Evolutionary conservation across 2,797 vertebrate genomes (phyloP).

Genomic region (Protosalanx chinensis): DNA sequence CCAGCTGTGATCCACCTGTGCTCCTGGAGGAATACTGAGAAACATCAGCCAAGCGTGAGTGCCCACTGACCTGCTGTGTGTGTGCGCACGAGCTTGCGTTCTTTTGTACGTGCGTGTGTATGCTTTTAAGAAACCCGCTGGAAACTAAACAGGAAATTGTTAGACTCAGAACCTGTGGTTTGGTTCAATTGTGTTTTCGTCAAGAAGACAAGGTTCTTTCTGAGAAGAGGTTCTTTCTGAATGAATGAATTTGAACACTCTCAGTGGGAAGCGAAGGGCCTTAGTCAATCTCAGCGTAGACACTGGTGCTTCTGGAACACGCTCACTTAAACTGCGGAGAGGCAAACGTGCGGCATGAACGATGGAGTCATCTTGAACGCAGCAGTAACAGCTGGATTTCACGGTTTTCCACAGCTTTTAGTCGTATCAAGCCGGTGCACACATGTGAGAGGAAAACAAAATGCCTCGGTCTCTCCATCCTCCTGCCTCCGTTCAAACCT

Average conservation of each 20-base stretch:
- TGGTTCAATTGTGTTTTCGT: conserved; percentile 5
- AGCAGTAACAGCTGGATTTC: neutral
- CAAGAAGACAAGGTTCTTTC: conserved; percentile 8
- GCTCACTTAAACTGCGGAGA: conserved; percentile 15
- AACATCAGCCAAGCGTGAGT: no score
- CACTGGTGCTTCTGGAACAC: conserved; percentile 28
- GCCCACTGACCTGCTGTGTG: neutral
- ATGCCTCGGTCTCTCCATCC: neutral
- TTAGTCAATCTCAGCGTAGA: conserved; percentile 4
- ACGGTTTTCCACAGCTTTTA: conserved; percentile 9
- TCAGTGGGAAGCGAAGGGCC: conserved; percentile 29
- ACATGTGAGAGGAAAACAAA: conserved; percentile 6
- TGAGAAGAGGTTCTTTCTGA: conserved; percentile 18
- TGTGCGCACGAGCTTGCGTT: neutral
- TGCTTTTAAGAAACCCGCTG: neutral
- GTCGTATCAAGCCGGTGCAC: conserved; percentile 18
- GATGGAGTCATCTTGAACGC: conserved; percentile 16
- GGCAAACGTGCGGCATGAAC: conserved; percentile 21
- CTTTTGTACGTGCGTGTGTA: neutral
- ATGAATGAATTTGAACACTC: conserved; percentile 24
- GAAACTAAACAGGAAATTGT: conserved; percentile 37
- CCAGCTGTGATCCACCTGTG: no score
- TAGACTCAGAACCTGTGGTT: neutral
- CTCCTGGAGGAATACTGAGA: no score
- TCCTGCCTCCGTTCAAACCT: neutral